These are phyloP conservation scores for Scopus umbretta DNA, from an alignment of 2,113 vertebrate genomes.

Conservation along the genomic window DNA sequence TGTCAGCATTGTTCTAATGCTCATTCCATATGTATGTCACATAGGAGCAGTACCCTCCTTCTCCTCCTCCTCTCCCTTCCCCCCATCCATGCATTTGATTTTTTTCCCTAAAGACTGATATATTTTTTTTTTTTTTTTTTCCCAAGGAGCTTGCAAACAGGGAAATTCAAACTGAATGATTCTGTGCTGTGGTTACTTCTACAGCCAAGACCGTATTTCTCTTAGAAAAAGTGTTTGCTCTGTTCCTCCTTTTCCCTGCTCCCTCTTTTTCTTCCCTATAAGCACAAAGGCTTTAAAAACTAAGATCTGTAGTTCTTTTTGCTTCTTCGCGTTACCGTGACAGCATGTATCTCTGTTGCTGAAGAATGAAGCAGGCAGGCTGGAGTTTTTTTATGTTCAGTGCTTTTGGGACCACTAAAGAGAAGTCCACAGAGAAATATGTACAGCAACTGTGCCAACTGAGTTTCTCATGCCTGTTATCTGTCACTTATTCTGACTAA, in stretches of 20 bases:
- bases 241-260: neutral
- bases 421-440: constrained; percentile 65
- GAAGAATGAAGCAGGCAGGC: constrained; percentile 68
- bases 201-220: constrained; percentile 39
- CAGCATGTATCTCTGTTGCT: constrained; percentile 67
- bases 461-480: constrained; percentile 65
- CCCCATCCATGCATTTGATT: constrained; percentile 29
- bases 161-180: constrained; percentile 57
- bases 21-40: constrained; percentile 84
- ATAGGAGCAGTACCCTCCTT: constrained; percentile 64
- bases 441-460: constrained; percentile 50
- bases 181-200: constrained; percentile 29
- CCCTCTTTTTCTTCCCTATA: constrained; percentile 41
- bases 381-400: constrained; percentile 57
- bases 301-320: constrained; percentile 63
- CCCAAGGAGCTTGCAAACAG: constrained; percentile 31
- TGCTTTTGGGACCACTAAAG: constrained; percentile 62
- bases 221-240: constrained; percentile 50
- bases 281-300: constrained; percentile 72
- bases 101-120: neutral
- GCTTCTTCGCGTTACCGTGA: constrained; percentile 71
- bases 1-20: constrained; percentile 77
- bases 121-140: neutral
- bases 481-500: constrained; percentile 63
- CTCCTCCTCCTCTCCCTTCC: constrained; percentile 46